Evolutionary conservation across 2,797 vertebrate species (phyloP).

Genomic region (Karalla daura): DNA sequence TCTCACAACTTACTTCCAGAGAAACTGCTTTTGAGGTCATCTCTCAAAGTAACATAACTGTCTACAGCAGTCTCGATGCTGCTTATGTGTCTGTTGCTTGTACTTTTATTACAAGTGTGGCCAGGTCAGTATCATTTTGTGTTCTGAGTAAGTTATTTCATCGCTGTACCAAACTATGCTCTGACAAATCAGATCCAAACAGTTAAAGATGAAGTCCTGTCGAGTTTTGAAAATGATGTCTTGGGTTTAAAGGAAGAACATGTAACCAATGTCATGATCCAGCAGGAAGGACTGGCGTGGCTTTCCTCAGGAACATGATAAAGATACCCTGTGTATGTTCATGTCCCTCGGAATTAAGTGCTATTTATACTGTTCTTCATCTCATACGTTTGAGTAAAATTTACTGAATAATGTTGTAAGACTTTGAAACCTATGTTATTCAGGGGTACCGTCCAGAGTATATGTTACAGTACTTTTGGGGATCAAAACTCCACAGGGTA

Average conservation of each 20-base stretch:
- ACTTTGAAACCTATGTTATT: conserved; percentile 7
- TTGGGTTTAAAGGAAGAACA: not conserved
- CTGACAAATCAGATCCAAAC: conserved; percentile 22
- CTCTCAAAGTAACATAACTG: conserved; percentile 28
- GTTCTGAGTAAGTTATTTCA: conserved; percentile 61
- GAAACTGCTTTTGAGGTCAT: conserved; percentile 33
- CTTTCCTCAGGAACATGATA: not conserved
- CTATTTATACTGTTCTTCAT: conserved; percentile 13
- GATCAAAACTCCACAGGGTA: conserved; percentile 12
- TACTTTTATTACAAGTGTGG: conserved; percentile 76
- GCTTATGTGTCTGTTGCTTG: conserved; percentile 72
- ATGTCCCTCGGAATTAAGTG: not conserved
- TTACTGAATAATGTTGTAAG: not conserved
- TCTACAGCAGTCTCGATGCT: conserved; percentile 11
- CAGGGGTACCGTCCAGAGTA: not conserved
- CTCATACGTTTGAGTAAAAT: conserved; percentile 3
- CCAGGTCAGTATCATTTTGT: conserved; percentile 85
- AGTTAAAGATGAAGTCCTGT: not conserved
- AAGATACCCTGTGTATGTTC: conserved; percentile 10
- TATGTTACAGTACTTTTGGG: not conserved
- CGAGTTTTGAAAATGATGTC: not conserved
- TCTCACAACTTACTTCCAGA: conserved; percentile 47
- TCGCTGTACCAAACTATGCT: conserved; percentile 69
- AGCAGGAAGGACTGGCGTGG: not conserved
- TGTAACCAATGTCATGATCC: not conserved